Evolutionary conservation across 1,140 invertebrate species (phyloP).

Genomic region (Bombus confusus): DNA sequence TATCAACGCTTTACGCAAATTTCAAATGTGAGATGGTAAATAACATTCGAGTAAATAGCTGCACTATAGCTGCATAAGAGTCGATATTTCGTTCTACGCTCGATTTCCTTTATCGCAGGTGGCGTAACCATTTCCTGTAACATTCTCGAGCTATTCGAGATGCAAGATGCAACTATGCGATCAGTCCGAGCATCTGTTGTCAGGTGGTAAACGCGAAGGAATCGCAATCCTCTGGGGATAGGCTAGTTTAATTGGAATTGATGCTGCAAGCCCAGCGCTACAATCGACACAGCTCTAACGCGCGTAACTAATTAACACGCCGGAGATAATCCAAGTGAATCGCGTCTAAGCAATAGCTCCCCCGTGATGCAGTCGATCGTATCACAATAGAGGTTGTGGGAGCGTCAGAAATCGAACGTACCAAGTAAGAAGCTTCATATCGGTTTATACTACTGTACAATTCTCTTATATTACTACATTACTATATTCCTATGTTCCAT

Average conservation of each 20-base stretch:
- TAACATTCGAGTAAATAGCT: too few species aligned
- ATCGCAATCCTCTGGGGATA: conserved; percentile 6
- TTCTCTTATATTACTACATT: neutral
- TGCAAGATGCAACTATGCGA: neutral
- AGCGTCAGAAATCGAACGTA: neutral
- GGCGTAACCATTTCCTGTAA: neutral
- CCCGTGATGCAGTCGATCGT: neutral
- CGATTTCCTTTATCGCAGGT: conserved; percentile 5
- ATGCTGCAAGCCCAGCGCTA: conserved; percentile 19
- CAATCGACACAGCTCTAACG: conserved; percentile 27
- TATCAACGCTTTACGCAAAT: too few species aligned
- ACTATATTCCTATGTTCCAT: neutral
- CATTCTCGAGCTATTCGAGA: neutral
- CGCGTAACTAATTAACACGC: conserved; percentile 52
- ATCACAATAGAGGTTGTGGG: neutral
- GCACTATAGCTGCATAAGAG: too few species aligned
- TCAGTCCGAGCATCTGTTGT: conserved; percentile 19
- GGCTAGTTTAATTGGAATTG: conserved; percentile 43
- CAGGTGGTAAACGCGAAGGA: conserved; percentile 33
- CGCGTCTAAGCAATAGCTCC: conserved; percentile 45
- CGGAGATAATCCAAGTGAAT: conserved; percentile 46
- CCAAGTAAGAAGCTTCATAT: neutral
- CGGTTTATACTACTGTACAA: neutral
- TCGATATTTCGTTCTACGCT: too few species aligned
- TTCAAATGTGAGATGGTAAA: too few species aligned